Evolutionary conservation across 2,113 vertebrate species (phyloP).

Genomic region (Heliornis fulica): DNA sequence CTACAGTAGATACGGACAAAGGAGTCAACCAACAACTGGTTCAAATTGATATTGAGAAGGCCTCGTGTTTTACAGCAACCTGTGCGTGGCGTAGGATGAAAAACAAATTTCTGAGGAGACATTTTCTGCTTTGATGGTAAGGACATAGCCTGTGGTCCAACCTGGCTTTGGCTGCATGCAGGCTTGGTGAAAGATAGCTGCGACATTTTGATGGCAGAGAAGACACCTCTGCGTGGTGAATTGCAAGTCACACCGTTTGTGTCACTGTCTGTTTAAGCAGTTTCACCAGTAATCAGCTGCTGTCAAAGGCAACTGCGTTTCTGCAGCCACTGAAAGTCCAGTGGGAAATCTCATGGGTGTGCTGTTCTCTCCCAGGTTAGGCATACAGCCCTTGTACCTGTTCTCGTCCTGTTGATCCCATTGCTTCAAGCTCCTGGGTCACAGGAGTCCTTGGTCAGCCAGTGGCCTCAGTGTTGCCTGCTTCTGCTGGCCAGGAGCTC

Average conservation of each 20-base stretch:
- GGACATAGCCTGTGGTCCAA: not conserved
- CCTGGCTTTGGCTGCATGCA: not conserved
- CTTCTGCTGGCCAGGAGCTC: not conserved
- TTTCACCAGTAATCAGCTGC: not conserved
- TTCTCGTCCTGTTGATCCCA: not conserved
- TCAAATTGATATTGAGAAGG: not conserved
- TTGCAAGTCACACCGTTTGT: not conserved
- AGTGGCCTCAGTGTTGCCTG: not conserved
- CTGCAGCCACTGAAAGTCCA: not conserved
- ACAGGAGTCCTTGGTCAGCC: not conserved
- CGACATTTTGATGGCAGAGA: not conserved
- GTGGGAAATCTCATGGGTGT: not conserved
- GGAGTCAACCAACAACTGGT: not conserved
- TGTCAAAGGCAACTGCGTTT: not conserved
- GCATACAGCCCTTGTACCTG: not conserved
- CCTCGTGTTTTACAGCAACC: not conserved
- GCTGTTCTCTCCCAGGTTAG: not conserved
- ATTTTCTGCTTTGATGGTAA: not conserved
- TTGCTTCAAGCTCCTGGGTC: not conserved
- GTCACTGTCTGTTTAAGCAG: not conserved
- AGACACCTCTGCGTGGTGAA: rapidly evolving
- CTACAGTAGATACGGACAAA: not conserved
- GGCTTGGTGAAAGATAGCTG: not conserved
- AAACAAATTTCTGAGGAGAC: not conserved
- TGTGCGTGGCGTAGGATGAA: not conserved